phyloP scores from a whole-genome alignment of 2,888 invertebrate species.

The Apamea monoglypha region DNA sequence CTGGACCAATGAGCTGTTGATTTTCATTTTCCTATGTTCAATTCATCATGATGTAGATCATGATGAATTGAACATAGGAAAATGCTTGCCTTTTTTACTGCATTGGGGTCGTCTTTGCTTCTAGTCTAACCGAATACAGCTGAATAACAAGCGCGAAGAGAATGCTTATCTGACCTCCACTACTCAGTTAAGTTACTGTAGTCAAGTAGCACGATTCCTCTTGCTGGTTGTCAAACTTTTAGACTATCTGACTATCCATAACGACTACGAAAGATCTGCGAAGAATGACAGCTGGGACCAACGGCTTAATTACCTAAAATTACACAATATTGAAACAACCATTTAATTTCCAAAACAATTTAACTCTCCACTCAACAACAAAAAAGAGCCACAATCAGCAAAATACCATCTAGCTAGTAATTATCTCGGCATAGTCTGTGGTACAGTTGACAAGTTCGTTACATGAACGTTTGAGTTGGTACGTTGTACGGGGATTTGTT shows the following conservation, averaged over 20 bases:
- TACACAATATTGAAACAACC: not conserved
- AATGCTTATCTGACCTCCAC: no score
- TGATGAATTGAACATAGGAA: no score
- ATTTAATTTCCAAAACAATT: not conserved
- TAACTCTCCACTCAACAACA: not conserved
- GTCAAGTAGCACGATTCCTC: no score
- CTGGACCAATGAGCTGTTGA: not conserved
- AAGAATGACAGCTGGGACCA: not conserved
- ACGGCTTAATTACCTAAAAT: not conserved
- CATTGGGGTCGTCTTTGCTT: no score
- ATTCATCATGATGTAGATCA: no score
- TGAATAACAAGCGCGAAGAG: no score
- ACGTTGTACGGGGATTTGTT: slow-evolving; percentile 71
- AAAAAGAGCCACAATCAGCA: slow-evolving; percentile 8
- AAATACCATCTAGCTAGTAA: slow-evolving; percentile 21
- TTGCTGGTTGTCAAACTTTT: no score
- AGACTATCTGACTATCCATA: no score
- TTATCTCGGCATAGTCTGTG: slow-evolving; percentile 40
- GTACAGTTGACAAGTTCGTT: slow-evolving; percentile 74
- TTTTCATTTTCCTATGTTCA: not conserved
- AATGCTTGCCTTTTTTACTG: no score
- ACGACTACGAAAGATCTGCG: no score
- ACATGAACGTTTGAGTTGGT: slow-evolving; percentile 76
- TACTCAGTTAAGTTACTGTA: no score
- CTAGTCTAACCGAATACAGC: no score